Percentiles rank a stretch among this genome's conserved stretches.
Evolutionary conservation across 2,113 vertebrate species (phyloP).

Genomic region (Brienomyrus brachyistius): DNA sequence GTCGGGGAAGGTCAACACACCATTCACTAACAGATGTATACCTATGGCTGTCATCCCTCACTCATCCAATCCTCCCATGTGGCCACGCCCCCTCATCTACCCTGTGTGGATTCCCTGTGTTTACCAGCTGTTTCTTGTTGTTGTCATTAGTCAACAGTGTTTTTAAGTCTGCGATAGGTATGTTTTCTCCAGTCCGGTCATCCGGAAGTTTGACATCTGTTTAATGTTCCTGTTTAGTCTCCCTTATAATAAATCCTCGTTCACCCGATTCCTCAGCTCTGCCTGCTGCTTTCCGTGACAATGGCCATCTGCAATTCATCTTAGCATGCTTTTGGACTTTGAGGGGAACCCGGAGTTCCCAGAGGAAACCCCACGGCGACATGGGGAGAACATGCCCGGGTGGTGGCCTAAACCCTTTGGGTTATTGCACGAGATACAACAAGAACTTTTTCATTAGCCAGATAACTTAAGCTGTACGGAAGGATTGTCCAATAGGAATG

Average conservation of each 20-base stretch:
- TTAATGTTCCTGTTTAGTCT: too few species aligned
- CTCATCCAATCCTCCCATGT: too few species aligned
- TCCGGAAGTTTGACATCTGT: too few species aligned
- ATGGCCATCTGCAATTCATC: background rate
- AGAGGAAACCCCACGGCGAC: background rate
- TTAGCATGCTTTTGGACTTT: background rate
- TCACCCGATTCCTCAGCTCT: too few species aligned
- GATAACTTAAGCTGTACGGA: background rate
- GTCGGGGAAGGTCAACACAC: background rate
- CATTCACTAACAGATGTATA: background rate
- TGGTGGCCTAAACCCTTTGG: background rate
- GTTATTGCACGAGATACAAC: background rate
- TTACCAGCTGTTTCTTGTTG: too few species aligned
- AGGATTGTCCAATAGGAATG: background rate
- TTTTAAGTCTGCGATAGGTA: too few species aligned
- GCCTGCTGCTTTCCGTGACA: too few species aligned
- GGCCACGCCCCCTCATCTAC: too few species aligned
- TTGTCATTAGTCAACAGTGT: too few species aligned
- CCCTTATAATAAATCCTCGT: too few species aligned
- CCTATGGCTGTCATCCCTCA: background rate
- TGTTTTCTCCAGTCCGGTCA: too few species aligned
- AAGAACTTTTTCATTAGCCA: background rate
- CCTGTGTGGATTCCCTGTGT: too few species aligned
- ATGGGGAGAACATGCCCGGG: background rate
- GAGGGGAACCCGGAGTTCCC: background rate